Percentiles rank a stretch among this genome's conserved stretches.
phyloP scores from a whole-genome alignment of 2,888 invertebrate species.

The Candidula unifasciata region DNA sequence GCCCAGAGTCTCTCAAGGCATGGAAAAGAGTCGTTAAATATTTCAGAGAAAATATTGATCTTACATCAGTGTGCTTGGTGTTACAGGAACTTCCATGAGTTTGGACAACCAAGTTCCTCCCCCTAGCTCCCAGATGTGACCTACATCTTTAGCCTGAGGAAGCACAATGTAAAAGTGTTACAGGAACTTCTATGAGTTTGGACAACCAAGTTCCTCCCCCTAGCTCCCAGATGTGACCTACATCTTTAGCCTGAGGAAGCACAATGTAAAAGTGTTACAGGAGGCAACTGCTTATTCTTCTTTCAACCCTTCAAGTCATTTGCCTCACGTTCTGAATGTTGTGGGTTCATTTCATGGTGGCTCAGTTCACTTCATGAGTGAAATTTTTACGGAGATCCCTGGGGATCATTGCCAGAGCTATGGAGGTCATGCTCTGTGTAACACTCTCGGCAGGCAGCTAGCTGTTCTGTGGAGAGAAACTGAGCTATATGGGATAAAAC shows the following conservation, averaged over 20 bases:
- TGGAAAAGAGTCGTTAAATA: not conserved
- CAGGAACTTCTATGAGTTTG: conserved; percentile 80
- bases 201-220: conserved; percentile 82
- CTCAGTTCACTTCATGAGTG: too few relatives aligned
- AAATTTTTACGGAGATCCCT: too few relatives aligned
- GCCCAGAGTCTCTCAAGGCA: too few relatives aligned
- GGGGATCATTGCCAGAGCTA: too few relatives aligned
- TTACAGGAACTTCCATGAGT: conserved; percentile 80
- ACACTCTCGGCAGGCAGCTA: too few relatives aligned
- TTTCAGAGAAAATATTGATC: not conserved
- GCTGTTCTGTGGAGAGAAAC: too few relatives aligned
- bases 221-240: conserved; percentile 91
- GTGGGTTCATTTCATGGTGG: too few relatives aligned
- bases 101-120: conserved; percentile 81
- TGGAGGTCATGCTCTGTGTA: too few relatives aligned
- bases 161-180: conserved; percentile 73
- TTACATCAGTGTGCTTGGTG: conserved; percentile 77
- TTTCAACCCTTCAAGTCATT: too few relatives aligned
- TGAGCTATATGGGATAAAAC: too few relatives aligned
- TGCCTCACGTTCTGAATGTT: too few relatives aligned
- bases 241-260: conserved; percentile 81
- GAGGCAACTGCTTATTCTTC: too few relatives aligned
- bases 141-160: conserved; percentile 82
- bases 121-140: conserved; percentile 92
- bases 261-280: not conserved